These are phyloP conservation scores for Hemibagrus guttatus DNA, from an alignment of 2,797 vertebrate genomes.

Conservation along the genomic window DNA sequence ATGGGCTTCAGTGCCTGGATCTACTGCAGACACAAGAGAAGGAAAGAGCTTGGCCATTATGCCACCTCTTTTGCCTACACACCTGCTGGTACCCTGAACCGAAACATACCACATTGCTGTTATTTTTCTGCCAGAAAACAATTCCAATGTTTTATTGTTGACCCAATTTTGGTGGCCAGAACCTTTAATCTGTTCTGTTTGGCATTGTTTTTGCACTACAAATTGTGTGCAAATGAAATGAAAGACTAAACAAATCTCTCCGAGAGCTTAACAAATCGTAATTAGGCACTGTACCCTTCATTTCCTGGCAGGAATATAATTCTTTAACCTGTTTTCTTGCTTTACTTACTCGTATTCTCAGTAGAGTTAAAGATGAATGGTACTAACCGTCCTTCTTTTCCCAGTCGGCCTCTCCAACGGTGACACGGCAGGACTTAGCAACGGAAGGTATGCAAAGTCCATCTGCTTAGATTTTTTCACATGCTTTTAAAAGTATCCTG, in stretches of 20 bases:
- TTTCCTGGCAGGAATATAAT: conserved; percentile 11
- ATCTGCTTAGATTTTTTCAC: neutral
- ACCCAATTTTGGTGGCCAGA: neutral
- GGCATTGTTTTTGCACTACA: neutral
- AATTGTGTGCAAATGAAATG: neutral
- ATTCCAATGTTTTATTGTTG: neutral
- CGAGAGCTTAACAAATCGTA: conserved; percentile 1
- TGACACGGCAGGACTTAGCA: conserved; percentile 79
- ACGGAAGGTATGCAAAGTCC: conserved; percentile 80
- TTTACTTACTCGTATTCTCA: conserved; percentile 3
- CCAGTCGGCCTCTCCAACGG: conserved; percentile 84
- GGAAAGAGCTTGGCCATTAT: conserved; percentile 94
- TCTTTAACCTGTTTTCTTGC: neutral
- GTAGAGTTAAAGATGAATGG: conserved; percentile 10
- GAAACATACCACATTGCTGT: neutral
- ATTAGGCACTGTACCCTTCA: neutral
- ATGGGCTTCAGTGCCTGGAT: conserved; percentile 78
- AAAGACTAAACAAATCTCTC: neutral
- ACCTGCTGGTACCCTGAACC: conserved; percentile 77
- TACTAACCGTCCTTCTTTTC: conserved; percentile 49
- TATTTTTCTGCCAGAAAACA: neutral
- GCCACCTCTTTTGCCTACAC: conserved; percentile 95
- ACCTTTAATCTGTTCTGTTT: neutral
- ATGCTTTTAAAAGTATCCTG: neutral
- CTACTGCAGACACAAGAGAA: conserved; percentile 77